A percentile compares a stretch with the other conserved stretches of the same genome.
These are phyloP conservation scores for Tetrax tetrax DNA, from an alignment of 2,113 vertebrate species.

Conservation along the genomic window DNA sequence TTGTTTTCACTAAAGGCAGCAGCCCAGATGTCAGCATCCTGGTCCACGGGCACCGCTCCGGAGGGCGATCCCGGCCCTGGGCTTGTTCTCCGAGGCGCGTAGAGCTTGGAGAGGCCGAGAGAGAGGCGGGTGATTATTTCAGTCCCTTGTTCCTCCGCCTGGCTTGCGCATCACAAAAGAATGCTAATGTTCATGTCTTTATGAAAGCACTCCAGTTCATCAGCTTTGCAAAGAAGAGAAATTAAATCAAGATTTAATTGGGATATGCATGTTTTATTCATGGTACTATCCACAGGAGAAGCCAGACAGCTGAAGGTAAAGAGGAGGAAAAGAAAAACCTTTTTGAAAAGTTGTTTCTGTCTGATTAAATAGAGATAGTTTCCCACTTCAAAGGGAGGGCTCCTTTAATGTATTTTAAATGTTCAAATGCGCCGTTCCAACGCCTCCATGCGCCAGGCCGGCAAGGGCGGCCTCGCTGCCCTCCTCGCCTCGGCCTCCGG, in stretches of 20 bases:
- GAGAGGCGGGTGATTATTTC: conserved; percentile 65
- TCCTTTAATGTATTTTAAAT: conserved; percentile 85
- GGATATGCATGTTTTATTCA: conserved; percentile 88
- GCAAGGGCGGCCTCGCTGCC: not conserved
- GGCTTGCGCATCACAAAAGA: conserved; percentile 85
- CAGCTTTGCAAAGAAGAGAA: conserved; percentile 87
- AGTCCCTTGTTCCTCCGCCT: conserved; percentile 75
- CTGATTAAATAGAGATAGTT: conserved; percentile 85
- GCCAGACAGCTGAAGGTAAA: conserved; percentile 83
- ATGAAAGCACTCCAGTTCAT: conserved; percentile 88
- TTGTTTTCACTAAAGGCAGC: fast-evolving
- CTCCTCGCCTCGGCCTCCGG: not conserved
- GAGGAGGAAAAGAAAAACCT: conserved; percentile 47
- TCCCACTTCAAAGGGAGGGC: conserved; percentile 79
- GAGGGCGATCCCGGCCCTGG: not conserved
- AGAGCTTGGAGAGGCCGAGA: conserved; percentile 61
- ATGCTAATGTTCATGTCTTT: conserved; percentile 82
- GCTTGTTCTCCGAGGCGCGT: not conserved
- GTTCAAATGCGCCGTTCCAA: not conserved
- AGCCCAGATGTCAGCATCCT: fast-evolving
- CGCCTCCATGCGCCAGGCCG: not conserved
- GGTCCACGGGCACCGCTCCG: not conserved
- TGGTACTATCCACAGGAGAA: conserved; percentile 84
- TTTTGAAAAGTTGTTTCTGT: conserved; percentile 86
- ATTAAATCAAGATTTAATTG: conserved; percentile 91